These are phyloP conservation scores for Chironomus tepperi DNA, from an alignment of 1,140 invertebrate species.

Conservation along the genomic window DNA sequence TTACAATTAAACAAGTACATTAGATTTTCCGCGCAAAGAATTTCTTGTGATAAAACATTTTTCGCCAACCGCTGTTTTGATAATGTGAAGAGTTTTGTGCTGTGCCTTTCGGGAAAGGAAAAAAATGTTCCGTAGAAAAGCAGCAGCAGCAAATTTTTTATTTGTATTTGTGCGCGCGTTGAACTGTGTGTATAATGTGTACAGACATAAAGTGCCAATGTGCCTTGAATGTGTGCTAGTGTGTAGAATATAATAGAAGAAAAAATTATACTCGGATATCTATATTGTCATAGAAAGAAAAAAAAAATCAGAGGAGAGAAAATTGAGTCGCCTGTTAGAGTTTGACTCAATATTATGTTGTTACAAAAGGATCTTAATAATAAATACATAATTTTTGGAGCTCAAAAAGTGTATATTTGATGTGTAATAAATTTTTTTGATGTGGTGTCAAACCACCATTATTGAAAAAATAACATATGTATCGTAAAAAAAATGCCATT, in stretches of 20 bases:
- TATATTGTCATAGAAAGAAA: too few relatives aligned
- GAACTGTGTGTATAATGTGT: not conserved
- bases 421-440: not conserved
- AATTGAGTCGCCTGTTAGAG: too few relatives aligned
- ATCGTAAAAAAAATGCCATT: constrained; percentile 9
- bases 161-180: not conserved
- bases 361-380: too few relatives aligned
- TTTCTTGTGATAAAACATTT: constrained; percentile 22
- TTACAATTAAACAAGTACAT: not conserved
- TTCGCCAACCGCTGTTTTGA: constrained; percentile 23
- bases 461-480: not conserved
- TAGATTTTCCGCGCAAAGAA: constrained; percentile 15
- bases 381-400: too few relatives aligned
- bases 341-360: too few relatives aligned
- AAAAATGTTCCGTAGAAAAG: constrained; percentile 20
- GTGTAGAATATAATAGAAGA: not conserved
- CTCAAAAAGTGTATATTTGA: too few relatives aligned
- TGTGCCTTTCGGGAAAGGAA: constrained; percentile 16
- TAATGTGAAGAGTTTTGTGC: constrained; percentile 21
- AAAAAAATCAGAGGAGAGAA: too few relatives aligned
- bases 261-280: too few relatives aligned
- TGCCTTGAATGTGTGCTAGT: not conserved
- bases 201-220: not conserved
- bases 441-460: not conserved
- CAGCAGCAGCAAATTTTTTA: not conserved